phyloP scores from a whole-genome alignment of 1,140 invertebrate genomes.

The Drepana arcuata region DNA sequence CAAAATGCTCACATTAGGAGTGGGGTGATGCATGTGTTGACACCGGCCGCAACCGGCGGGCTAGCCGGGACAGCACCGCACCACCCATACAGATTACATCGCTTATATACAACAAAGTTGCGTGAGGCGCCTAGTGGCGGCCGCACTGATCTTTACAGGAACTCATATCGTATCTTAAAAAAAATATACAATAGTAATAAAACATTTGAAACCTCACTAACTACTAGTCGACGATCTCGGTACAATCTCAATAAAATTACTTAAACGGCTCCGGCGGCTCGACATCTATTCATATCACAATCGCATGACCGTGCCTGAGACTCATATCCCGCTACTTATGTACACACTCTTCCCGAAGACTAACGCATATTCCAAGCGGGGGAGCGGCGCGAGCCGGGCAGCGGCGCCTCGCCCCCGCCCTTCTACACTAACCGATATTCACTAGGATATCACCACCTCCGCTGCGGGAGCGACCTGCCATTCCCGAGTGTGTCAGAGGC shows the following conservation, averaged over 20 bases:
- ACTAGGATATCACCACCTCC: conserved; percentile 39
- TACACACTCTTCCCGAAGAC: conserved; percentile 59
- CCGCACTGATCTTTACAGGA: conserved; percentile 61
- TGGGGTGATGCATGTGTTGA: conserved; percentile 44
- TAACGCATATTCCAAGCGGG: conserved; percentile 18
- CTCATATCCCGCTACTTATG: conserved; percentile 66
- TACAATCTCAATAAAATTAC: conserved; percentile 61
- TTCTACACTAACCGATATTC: conserved; percentile 39
- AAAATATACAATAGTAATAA: conserved; percentile 70
- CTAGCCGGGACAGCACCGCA: conserved; percentile 17
- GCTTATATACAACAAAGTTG: conserved; percentile 63
- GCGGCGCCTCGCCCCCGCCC: conserved; percentile 20
- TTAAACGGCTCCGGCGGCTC: conserved; percentile 60
- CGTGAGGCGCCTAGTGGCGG: conserved; percentile 29
- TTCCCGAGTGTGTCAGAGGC: conserved; percentile 42
- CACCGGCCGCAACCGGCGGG: conserved; percentile 29
- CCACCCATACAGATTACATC: conserved; percentile 37
- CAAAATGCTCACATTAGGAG: conserved; percentile 66
- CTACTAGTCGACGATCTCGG: conserved; percentile 64
- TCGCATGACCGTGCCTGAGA: conserved; percentile 69
- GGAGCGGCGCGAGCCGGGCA: conserved; percentile 5
- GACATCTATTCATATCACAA: conserved; percentile 70
- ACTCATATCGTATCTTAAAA: conserved; percentile 70
- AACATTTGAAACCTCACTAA: conserved; percentile 71
- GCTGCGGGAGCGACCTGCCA: conserved; percentile 29